These are phyloP conservation scores for Coregonus ussuriensis DNA, from an alignment of 2,797 vertebrate genomes.

Conservation along the genomic window DNA sequence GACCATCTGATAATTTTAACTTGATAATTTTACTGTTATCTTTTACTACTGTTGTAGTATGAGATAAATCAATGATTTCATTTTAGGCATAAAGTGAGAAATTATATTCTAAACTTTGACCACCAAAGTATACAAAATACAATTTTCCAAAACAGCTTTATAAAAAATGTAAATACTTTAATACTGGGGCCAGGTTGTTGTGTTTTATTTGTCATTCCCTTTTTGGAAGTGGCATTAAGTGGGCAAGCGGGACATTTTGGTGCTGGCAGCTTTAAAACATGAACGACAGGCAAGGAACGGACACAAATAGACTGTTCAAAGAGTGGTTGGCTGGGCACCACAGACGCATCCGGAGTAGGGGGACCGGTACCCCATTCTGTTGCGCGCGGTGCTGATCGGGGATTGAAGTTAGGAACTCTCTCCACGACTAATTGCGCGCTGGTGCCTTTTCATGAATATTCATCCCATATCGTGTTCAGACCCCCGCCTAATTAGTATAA, in stretches of 20 bases:
- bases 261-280: conserved; percentile 55
- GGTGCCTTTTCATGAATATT: conserved; percentile 82
- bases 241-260: conserved; percentile 60
- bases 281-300: conserved; percentile 51
- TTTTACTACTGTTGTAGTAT: no score
- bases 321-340: conserved; percentile 65
- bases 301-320: conserved; percentile 68
- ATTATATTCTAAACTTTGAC: no score
- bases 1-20: no score
- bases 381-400: conserved; percentile 71
- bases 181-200: background rate
- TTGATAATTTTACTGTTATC: background rate
- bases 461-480: conserved; percentile 76
- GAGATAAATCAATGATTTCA: no score
- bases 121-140: background rate
- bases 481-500: conserved; percentile 83
- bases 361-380: conserved; percentile 64
- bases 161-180: background rate
- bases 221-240: conserved; percentile 59
- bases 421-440: conserved; percentile 80
- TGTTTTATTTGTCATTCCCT: conserved; percentile 55
- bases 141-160: conserved; percentile 2
- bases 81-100: no score
- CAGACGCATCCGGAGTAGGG: conserved; percentile 62
- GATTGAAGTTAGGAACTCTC: conserved; percentile 81